Conservation (phyloP, 2,888 invertebrate species). For the Yponomeuta cagnagella region DNA sequence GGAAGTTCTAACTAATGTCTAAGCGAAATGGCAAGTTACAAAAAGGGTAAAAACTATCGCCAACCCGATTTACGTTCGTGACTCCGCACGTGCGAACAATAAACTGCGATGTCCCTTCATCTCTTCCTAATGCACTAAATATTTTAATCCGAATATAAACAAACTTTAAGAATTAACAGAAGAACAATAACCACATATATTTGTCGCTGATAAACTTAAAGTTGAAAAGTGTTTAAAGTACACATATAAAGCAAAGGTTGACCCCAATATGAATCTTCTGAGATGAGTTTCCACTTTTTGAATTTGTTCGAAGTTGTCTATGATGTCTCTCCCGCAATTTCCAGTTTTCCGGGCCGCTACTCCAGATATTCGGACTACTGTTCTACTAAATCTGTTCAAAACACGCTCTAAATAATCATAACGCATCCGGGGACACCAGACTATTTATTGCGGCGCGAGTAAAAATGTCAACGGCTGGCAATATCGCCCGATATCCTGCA, state of each 20-base stretch:
- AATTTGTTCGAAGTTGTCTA: not conserved
- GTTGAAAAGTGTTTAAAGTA: too few species aligned
- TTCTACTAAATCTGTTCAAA: not conserved
- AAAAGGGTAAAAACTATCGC: not conserved
- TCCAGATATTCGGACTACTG: not conserved
- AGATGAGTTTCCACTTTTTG: not conserved
- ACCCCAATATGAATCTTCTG: too few species aligned
- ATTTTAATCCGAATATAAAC: constrained; percentile 42
- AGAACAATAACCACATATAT: too few species aligned
- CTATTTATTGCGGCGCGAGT: constrained; percentile 53
- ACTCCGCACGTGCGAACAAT: constrained; percentile 5
- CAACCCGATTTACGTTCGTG: not conserved
- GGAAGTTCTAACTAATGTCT: not conserved
- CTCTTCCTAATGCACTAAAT: constrained; percentile 27
- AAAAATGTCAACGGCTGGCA: constrained; percentile 61
- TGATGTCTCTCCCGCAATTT: too few species aligned
- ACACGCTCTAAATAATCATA: constrained; percentile 40
- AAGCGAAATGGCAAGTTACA: not conserved
- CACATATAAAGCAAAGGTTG: too few species aligned
- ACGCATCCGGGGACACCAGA: constrained; percentile 43
- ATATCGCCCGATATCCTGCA: constrained; percentile 30
- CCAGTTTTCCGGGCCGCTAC: too few species aligned
- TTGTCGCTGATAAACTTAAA: too few species aligned
- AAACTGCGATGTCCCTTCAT: constrained; percentile 4
- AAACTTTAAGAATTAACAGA: not conserved